Evolutionary conservation across 2,888 invertebrate species (phyloP), one percentile per base, ranked within the genome.

Genomic region (Prenolepis imparis): DNA sequence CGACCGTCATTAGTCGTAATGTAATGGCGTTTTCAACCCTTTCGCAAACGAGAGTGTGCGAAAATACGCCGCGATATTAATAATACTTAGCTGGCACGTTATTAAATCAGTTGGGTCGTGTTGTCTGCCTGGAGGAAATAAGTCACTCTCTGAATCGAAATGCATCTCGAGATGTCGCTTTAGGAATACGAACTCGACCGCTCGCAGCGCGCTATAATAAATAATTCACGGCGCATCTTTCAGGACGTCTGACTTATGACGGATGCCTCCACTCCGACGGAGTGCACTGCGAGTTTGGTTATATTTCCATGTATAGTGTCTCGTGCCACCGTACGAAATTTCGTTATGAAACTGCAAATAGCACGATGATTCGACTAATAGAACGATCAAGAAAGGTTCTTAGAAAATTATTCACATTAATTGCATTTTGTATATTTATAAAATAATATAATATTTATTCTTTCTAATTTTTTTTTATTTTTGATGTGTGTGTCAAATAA

Each of bases 71-170:
- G 73, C 48, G 81, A 70, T 86, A 84, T 91, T 91, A 91, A 91
- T 91, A 92, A 92, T 91, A 91, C 91, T 92, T 92, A 90, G 88
- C 73, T 74, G 73, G 66, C 82, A 57, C 86, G 88, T 92, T 92
- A 92, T 92, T 91, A 91, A 92, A 92, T 92, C 90, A 91, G 87
- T 87, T 18, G 18, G 11, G 24, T 44, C n/a, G 44, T 82, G 72
- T 57, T 78, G 52, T 44, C 52, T 72, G 39, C 59, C 59, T 36
- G 32, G 12, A 78, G 44, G 59, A 72, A 70, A 61, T 78, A 68
- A 68, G 57, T 28, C 28, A 18, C 41, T 41, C 21, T 1, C 52
- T n/a, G 48, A 52, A 52, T n/a, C 28, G 39, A 55, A 74, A 64
- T 75, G 52, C 81, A 81, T 81, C 39, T 64, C 63, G 18, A 55